A percentile compares a stretch with the other conserved stretches of the same genome.
phyloP scores from a whole-genome alignment of 2,797 vertebrate species.

The Clarias fuscus region DNA sequence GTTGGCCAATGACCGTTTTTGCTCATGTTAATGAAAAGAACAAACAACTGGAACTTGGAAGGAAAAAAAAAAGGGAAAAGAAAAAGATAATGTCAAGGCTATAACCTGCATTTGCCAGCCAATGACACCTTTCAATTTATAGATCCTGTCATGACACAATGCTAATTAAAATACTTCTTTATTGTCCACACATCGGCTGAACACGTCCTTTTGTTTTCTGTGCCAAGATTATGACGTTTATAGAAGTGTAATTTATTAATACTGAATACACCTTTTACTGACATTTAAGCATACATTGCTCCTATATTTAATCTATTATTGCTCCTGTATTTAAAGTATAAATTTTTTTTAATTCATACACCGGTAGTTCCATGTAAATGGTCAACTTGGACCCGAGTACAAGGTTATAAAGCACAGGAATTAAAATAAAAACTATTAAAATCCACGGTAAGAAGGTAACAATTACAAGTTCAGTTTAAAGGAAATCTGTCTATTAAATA shows the following conservation, averaged over 20 bases:
- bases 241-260: neutral
- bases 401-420: neutral
- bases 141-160: neutral
- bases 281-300: neutral
- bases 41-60: neutral
- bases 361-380: neutral
- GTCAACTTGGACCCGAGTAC: neutral
- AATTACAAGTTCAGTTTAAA: neutral
- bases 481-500: neutral
- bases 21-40: neutral
- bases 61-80: neutral
- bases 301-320: neutral
- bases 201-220: neutral
- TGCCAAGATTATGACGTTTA: constrained; percentile 6
- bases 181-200: neutral
- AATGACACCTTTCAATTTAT: neutral
- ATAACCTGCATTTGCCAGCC: neutral
- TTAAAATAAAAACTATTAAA: neutral
- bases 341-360: neutral
- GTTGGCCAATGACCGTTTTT: neutral
- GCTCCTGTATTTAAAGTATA: neutral
- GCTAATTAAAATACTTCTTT: neutral
- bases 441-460: neutral
- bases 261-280: neutral
- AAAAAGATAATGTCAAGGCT: neutral